Evolutionary conservation across 2,888 invertebrate species (phyloP), one percentile per base, ranked within the genome.

Genomic region (Pinctada fucata): DNA sequence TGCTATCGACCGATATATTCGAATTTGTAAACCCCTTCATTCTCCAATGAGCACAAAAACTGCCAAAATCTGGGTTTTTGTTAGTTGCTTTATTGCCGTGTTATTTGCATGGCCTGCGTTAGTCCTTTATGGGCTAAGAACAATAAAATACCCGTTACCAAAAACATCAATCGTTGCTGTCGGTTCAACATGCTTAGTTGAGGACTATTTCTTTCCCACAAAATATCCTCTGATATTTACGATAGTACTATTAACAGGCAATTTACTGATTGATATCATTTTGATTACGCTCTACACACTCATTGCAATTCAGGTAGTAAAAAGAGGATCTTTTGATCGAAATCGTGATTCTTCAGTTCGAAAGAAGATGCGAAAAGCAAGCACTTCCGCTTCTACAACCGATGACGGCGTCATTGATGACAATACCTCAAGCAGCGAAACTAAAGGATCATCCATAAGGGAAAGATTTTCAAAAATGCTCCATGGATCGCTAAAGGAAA

Each of bases 51-150:
- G 66, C 3, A 64, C 49, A 16, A 45, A n/a, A 1, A 65, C 64
- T 4, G 76, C 77, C 13, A 76, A 69, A 50, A 65, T 51, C 6
- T 63, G 74, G 0, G 67, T 80, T 1, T 6, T 45, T 3, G 51
- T 70, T n/a, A 77, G 52, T 16, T 50, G 50, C 2, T 58, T 75
- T 47, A 4, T 72, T n/a, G 75, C 74, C 8, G 10, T 76, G 5
- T 3, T 79, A 3, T 67, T 83, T 58, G 82, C 85, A 6, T 76
- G 82, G 68, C 85, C 85, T 50, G 75, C 81, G 3, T 63, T 84
- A 3, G 76, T 83, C 64, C 76, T 85, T n/a, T 85, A 84, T 67
- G 85, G 85, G 2, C 83, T 83, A 52, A 82, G 79, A 65, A 82
- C 80, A 6, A 16, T 63, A 4, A 13, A 16, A 4, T 64, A 64